Conservation (phyloP, 2,888 invertebrate species). For the Scelioninae gen. 2 region DNA sequence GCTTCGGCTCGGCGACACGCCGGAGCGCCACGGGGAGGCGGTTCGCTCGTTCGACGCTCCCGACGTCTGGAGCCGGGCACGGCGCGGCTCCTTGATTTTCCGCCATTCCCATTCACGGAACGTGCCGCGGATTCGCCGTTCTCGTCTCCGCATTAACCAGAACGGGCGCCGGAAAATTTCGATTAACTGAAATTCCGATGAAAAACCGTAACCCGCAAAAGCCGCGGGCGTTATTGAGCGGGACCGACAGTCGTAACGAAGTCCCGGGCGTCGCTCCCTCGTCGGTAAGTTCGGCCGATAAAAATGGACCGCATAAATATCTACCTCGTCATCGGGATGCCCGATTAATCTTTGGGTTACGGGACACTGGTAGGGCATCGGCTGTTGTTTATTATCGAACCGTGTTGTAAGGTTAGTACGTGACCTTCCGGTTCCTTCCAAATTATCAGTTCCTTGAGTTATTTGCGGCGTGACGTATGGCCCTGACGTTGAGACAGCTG, state of each 20-base stretch:
- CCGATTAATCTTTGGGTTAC: background rate
- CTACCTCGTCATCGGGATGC: slow-evolving; percentile 20
- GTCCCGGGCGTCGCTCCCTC: slow-evolving; percentile 1
- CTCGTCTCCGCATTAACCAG: slow-evolving; percentile 52
- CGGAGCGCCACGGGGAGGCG: slow-evolving; percentile 60
- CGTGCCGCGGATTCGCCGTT: slow-evolving; percentile 60
- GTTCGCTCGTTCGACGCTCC: slow-evolving; percentile 65
- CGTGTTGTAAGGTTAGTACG: slow-evolving; percentile 22
- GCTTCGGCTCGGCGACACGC: slow-evolving; percentile 47
- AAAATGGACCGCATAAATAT: background rate
- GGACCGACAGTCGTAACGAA: slow-evolving; percentile 15
- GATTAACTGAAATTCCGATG: slow-evolving; percentile 63
- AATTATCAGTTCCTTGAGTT: slow-evolving; percentile 41
- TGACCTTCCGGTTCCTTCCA: slow-evolving; percentile 11
- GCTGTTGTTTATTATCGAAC: slow-evolving; percentile 58
- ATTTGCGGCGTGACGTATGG: slow-evolving; percentile 26
- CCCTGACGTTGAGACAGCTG: slow-evolving; percentile 8
- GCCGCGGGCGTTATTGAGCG: slow-evolving; percentile 27
- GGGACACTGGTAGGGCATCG: slow-evolving; percentile 36
- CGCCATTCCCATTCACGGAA: slow-evolving; percentile 69
- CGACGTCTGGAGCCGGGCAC: slow-evolving; percentile 56
- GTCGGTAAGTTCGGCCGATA: background rate
- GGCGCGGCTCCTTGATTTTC: slow-evolving; percentile 64
- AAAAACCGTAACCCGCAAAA: slow-evolving; percentile 58
- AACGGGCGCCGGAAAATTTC: slow-evolving; percentile 60